Base-by-base conservation (phyloP, 2,797 vertebrate species). In the Micrastur ruficollis region DNA sequence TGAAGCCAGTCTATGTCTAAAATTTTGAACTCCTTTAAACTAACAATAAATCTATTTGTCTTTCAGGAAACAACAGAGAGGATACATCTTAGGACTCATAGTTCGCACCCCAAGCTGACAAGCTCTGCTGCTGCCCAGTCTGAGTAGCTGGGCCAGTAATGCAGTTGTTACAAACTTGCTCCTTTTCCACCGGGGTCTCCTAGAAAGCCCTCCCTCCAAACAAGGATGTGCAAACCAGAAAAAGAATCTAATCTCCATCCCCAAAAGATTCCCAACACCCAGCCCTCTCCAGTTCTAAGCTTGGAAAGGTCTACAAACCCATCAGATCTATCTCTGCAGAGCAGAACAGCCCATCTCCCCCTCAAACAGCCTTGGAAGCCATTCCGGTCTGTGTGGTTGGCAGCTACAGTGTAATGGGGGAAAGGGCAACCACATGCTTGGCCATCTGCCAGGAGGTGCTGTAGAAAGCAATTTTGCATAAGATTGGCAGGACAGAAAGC, bases 301-400 rank as follows among this genome's bases (percentile, higher is more conserved):
- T 6, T 12, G 61, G 31, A 46, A 52, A 58, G 4, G 2, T 38
- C 44, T 76, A 31, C 42, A 63, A 70, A 38, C 4, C 6, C 58
- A 18, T 6, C 14, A 11, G 17, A 23, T 15, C 22, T 0, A 23
- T 15, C 22, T 0, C 27, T 3, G 6, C 2, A 50, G 23, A 53
- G 70, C 26, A n/a, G 10, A 46, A 25, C 5, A 12, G 8, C 38
- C 42, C 6, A 1, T 3, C 16, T 59, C 4, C 25, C 25, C 34
- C 36, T 42, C 34, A 32, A 11, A 3, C 12, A 34, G 49, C 21
- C 36, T 34, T 6, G 9, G 70, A 58, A 61, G 21, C 11, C 3
- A 0, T 4, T 0, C 7, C 5, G 11, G 14, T 4, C 19, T 3
- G 50, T 15, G 15, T 1, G 2, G 19, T 5, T 12, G 8, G 67